Evolutionary conservation across 2,888 invertebrate species (phyloP), one percentile per base, ranked within the genome.

Genomic region (Arctia plantaginis): DNA sequence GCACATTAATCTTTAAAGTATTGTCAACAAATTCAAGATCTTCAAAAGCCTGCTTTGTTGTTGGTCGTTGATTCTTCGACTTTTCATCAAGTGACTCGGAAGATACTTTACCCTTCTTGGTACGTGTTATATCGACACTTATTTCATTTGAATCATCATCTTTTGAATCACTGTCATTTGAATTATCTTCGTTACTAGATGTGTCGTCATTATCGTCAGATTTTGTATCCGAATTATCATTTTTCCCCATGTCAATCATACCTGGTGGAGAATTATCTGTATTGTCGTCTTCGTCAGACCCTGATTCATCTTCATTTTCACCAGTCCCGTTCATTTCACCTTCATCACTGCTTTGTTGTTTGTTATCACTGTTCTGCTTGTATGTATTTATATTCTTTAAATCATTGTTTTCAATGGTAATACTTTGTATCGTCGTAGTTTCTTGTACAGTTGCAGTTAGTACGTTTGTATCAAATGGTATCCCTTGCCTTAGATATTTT

Each of bases 1-100:
- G 90, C n/a, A 91, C 67, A 79, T 86, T 82, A 0, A 86, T 72
- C 65, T 84, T 82, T 15, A 88, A 66, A 4, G 82, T 79, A 44
- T 80, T 71, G 15, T 79, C 80, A 55, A 80, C 75, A 71, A 76
- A 78, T 59, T 80, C 71, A 69, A 44, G 72, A 74, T 62, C 71
- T 27, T 70, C 62, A 23, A 13, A 7, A 70, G 44, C 20, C 10
- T 39, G 39, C 30, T 47, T 71, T n/a, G 18, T 66, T 7, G 35
- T 1, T 1, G 44, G 23, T 30, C 4, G 7, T 66, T n/a, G 35
- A 62, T 70, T 27, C 18, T 62, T 59, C 0, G 0, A 59, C 18
- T 62, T 62, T 18, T 62, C 18, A 18, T 62, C 30, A 27, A 30
- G 27, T 62, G 62, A 30, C 8, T 62, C 30, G 62, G 18, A 18